Evolutionary conservation across 2,113 vertebrate genomes (phyloP), one percentile per base, ranked within the genome.

Genomic region (Lampris incognitus): DNA sequence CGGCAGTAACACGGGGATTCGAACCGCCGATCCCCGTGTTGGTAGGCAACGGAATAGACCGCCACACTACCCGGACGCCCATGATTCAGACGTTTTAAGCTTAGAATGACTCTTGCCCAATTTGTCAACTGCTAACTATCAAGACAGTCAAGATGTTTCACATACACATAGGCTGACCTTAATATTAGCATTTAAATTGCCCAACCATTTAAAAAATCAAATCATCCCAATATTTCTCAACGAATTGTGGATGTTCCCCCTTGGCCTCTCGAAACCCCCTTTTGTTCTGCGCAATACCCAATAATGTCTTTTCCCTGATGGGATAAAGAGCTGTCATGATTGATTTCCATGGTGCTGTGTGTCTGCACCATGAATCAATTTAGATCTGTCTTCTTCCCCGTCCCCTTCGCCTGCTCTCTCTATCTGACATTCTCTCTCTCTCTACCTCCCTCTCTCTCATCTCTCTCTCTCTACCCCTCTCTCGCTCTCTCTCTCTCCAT

Each of bases 181-280:
- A 54, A 60, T 72, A 91, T 89, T 88, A 86, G 79, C 89, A 85
- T 87, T 91, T 86, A 83, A 88, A 91, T 81, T 79, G 83, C 66
- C 66, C 37, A 78, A 71, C 60, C 42, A 58, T 67, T 59, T 39
- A 51, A 46, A 60, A 40, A 59, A 61, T 24, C 24, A 58, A 77
- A 73, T 77, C 72, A 67, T 24, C 24, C 24, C 24, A 66, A 62
- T 71, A 66, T 73, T 83, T 72, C 60, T 72, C n/a, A 2, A 9
- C 50, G 41, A 56, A 78, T 78, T 75, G 8, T n/a, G 13, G 11
- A 49, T 61, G 60, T 77, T 73, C 57, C 50, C 50, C 49, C 69
- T 81, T 68, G 36, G 41, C 71, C 66, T 69, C 65, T 71, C 42
- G 64, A 72, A 63, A 48, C 48, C 13, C n/a, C 36, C 66, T 76